Percentiles rank a stretch among this genome's conserved stretches.
Evolutionary conservation across 1,140 invertebrate species (phyloP).

Genomic region (Oryctes rhinoceros): DNA sequence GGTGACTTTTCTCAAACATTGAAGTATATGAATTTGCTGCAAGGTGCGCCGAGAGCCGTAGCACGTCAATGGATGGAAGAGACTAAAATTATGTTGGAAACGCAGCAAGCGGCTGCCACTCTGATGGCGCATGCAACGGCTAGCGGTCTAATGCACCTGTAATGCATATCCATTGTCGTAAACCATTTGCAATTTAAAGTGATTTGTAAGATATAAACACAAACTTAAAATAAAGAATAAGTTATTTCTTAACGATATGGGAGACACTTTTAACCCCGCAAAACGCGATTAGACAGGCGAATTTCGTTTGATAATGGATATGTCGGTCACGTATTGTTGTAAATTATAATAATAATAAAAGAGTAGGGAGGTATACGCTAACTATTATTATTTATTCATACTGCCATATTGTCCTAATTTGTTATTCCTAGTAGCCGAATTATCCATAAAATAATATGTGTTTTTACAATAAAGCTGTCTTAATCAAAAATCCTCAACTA

Average conservation of each 20-base stretch:
- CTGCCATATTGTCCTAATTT: conserved; percentile 38
- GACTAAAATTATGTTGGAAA: conserved; percentile 83
- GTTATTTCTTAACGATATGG: conserved; percentile 12
- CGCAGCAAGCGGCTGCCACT: conserved; percentile 87
- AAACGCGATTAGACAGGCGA: background rate
- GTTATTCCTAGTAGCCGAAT: conserved; percentile 34
- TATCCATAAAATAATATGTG: conserved; percentile 27
- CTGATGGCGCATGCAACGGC: conserved; percentile 86
- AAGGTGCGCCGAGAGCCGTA: conserved; percentile 83
- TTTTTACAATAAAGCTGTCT: conserved; percentile 36
- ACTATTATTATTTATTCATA: conserved; percentile 36
- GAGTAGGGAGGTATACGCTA: conserved; percentile 37
- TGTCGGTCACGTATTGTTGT: conserved; percentile 38
- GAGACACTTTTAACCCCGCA: background rate
- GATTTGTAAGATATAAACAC: conserved; percentile 43
- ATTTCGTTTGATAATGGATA: conserved; percentile 35
- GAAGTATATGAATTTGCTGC: conserved; percentile 88
- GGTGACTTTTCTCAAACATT: conserved; percentile 85
- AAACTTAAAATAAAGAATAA: conserved; percentile 3
- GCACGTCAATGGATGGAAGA: conserved; percentile 90
- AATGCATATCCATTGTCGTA: conserved; percentile 51
- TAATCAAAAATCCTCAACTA: background rate
- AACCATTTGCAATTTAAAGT: conserved; percentile 20
- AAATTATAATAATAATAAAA: conserved; percentile 41
- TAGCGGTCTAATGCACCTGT: conserved; percentile 74